A percentile compares a stretch with the other conserved stretches of the same genome.
phyloP scores from a whole-genome alignment of 2,797 vertebrate genomes.

The Antrozous pallidus region DNA sequence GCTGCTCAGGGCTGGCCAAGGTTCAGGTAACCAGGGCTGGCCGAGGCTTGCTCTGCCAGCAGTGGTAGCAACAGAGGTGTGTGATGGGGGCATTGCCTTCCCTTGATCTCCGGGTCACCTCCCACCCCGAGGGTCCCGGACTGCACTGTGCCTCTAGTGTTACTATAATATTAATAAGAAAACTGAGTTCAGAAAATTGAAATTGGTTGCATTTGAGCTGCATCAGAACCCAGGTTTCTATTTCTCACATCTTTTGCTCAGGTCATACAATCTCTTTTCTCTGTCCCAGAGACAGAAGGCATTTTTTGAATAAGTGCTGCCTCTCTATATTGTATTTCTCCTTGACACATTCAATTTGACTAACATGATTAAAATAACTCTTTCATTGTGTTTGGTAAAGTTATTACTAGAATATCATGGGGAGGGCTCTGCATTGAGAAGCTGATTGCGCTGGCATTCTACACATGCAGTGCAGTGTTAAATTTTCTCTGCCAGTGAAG shows the following conservation, averaged over 20 bases:
- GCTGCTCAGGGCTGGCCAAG: no score
- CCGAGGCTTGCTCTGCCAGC: no score
- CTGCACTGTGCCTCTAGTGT: background rate
- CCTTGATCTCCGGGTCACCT: no score
- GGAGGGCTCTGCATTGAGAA: background rate
- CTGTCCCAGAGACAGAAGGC: background rate
- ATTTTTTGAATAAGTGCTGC: constrained; percentile 13
- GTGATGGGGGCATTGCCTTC: no score
- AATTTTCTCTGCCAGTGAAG: background rate
- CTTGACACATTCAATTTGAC: constrained; percentile 46
- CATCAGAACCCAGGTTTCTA: background rate
- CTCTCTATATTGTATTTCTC: constrained; percentile 23
- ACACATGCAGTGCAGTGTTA: background rate
- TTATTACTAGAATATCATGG: background rate
- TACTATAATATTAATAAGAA: background rate
- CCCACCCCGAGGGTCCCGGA: no score
- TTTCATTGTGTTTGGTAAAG: constrained; percentile 26
- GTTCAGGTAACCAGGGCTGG: no score
- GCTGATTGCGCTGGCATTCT: background rate
- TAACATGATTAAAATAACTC: constrained; percentile 48
- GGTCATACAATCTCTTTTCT: background rate
- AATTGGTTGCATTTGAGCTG: background rate
- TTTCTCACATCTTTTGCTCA: background rate
- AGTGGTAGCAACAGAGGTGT: no score
- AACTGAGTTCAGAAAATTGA: background rate